Conservation (phyloP, 1,140 invertebrate genomes). For the Drosophila erecta region DNA sequence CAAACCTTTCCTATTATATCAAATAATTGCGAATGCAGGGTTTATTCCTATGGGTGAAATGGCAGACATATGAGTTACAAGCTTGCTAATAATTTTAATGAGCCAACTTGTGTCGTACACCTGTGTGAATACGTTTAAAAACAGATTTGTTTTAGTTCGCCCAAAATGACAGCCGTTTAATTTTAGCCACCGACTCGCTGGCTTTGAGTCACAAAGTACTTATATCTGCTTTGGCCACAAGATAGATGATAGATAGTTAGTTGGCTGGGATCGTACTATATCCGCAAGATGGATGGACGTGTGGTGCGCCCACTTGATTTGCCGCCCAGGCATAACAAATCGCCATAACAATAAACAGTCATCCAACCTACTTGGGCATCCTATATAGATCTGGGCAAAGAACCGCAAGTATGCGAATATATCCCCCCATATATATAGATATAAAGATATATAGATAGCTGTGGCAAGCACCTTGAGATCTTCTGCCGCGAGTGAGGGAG, state of each 20-base stretch:
- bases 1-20: slow-evolving; percentile 21
- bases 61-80: slow-evolving; percentile 29
- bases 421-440: slow-evolving; percentile 1
- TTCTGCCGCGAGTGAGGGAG: slow-evolving; percentile 25
- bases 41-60: background rate
- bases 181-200: slow-evolving; percentile 50
- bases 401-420: slow-evolving; percentile 20
- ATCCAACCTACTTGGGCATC: slow-evolving; percentile 33
- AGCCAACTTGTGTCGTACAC: slow-evolving; percentile 76
- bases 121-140: slow-evolving; percentile 80
- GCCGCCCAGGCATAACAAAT: slow-evolving; percentile 15
- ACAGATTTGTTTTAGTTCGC: slow-evolving; percentile 72
- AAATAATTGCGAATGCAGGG: slow-evolving; percentile 21
- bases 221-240: slow-evolving; percentile 5
- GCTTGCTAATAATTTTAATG: slow-evolving; percentile 79
- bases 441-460: slow-evolving; percentile 3
- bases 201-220: slow-evolving; percentile 40
- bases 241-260: slow-evolving; percentile 37
- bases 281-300: slow-evolving; percentile 31
- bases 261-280: slow-evolving; percentile 1
- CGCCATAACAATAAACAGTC: slow-evolving; percentile 56
- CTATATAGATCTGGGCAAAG: slow-evolving; percentile 50
- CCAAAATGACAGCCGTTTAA: slow-evolving; percentile 65
- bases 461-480: slow-evolving; percentile 39
- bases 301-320: slow-evolving; percentile 50